A percentile compares a stretch with the other conserved stretches of the same genome.
Evolutionary conservation across 2,888 invertebrate genomes (phyloP).

Genomic region (Brachycybe producta): DNA sequence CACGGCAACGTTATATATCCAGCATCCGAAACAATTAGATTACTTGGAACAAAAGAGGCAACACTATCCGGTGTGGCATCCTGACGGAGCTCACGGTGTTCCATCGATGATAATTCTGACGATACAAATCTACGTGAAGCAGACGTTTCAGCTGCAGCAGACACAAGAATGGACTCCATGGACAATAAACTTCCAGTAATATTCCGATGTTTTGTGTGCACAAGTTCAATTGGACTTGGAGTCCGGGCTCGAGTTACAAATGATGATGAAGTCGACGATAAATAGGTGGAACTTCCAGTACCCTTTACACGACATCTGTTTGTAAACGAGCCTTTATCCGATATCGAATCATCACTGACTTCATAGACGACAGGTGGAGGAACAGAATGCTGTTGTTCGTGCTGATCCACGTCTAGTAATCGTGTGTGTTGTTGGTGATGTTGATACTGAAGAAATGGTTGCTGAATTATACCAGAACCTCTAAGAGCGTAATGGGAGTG

Average conservation of each 20-base stretch:
- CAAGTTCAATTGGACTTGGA: slow-evolving; percentile 24
- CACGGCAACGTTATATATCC: slow-evolving; percentile 62
- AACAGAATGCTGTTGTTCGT: slow-evolving; percentile 24
- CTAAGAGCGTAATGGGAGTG: no score
- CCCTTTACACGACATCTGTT: no score
- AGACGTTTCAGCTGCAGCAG: slow-evolving; percentile 22
- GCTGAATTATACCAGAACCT: no score
- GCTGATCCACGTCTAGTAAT: no score
- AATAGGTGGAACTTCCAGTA: no score
- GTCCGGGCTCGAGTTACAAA: slow-evolving; percentile 15
- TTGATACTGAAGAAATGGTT: background rate
- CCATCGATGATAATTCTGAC: no score
- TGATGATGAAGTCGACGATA: background rate
- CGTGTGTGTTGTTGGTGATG: slow-evolving; percentile 29
- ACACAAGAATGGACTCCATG: slow-evolving; percentile 38
- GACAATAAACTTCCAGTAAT: slow-evolving; percentile 50
- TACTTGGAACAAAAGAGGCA: slow-evolving; percentile 31
- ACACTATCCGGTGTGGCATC: slow-evolving; percentile 12
- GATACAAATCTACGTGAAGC: slow-evolving; percentile 2
- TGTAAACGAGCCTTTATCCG: no score
- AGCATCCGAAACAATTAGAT: slow-evolving; percentile 60
- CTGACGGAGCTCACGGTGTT: background rate
- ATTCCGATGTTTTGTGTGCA: slow-evolving; percentile 40
- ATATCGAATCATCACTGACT: no score
- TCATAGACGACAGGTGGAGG: no score